Conservation (phyloP, 2,797 vertebrate genomes). For the Mormyrops boulengeri region DNA sequence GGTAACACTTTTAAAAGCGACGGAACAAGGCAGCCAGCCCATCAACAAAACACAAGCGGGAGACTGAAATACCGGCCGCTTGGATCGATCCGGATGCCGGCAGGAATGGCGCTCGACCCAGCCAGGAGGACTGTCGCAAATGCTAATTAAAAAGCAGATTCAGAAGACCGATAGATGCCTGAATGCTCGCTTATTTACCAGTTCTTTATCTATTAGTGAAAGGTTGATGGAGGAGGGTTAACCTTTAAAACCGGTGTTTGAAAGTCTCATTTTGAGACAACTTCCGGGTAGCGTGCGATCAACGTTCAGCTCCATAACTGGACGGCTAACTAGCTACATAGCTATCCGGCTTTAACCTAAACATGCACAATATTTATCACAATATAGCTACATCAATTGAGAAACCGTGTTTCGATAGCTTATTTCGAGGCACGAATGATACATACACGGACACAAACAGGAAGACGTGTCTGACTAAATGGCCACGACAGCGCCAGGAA, state of each 20-base stretch:
- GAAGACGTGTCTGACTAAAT: neutral
- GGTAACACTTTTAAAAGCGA: constrained; percentile 68
- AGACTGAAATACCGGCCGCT: neutral
- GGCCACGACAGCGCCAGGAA: neutral
- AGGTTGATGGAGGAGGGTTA: neutral
- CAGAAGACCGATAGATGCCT: neutral
- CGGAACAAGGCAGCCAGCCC: constrained; percentile 24
- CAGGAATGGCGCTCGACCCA: neutral
- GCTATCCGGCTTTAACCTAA: neutral
- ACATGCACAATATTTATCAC: neutral
- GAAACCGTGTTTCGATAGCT: neutral
- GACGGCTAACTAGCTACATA: neutral
- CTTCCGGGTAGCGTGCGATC: neutral
- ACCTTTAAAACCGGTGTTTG: neutral
- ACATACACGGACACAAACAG: neutral
- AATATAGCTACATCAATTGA: neutral
- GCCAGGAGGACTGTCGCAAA: neutral
- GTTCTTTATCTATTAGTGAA: neutral
- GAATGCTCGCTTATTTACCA: neutral
- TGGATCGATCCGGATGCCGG: neutral
- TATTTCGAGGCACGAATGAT: neutral
- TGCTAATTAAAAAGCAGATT: neutral
- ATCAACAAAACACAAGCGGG: neutral
- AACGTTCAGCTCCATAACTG: neutral
- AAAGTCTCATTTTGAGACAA: neutral